A percentile compares a stretch with the other conserved stretches of the same genome.
Evolutionary conservation across 2,113 vertebrate species (phyloP).

Genomic region (Tragelaphus scriptus): DNA sequence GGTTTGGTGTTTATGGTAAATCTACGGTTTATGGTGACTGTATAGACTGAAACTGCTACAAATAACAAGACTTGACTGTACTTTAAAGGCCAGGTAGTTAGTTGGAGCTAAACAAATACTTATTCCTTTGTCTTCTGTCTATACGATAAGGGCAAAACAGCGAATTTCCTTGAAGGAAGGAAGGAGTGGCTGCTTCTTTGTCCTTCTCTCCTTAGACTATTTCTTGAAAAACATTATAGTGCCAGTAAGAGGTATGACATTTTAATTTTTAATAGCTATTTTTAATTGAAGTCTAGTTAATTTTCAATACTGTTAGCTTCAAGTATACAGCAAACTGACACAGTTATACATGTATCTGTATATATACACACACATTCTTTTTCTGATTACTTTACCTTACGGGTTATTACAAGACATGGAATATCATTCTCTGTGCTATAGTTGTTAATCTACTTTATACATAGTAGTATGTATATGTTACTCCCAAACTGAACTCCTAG

Average conservation of each 20-base stretch:
- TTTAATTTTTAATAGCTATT: neutral
- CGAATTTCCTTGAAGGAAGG: neutral
- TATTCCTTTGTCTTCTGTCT: slow-evolving; percentile 2
- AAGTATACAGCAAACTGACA: neutral
- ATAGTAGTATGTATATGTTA: neutral
- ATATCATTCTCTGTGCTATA: neutral
- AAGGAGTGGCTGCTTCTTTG: neutral
- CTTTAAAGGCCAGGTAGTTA: neutral
- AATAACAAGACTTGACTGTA: neutral
- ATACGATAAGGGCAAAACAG: neutral
- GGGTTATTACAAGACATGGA: neutral
- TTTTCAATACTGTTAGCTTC: neutral
- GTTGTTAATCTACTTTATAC: neutral
- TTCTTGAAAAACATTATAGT: neutral
- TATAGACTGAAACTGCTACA: neutral
- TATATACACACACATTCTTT: neutral
- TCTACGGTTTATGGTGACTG: neutral
- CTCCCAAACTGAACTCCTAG: neutral
- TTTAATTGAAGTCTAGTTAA: neutral
- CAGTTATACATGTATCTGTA: neutral
- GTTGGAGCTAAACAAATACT: neutral
- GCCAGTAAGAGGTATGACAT: neutral
- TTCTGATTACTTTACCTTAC: neutral
- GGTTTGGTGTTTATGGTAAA: neutral
- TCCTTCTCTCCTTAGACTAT: neutral